Percentiles rank a stretch among this genome's conserved stretches.
These are phyloP conservation scores for Perodicticus potto DNA, from an alignment of 2,797 vertebrate species.

Conservation along the genomic window DNA sequence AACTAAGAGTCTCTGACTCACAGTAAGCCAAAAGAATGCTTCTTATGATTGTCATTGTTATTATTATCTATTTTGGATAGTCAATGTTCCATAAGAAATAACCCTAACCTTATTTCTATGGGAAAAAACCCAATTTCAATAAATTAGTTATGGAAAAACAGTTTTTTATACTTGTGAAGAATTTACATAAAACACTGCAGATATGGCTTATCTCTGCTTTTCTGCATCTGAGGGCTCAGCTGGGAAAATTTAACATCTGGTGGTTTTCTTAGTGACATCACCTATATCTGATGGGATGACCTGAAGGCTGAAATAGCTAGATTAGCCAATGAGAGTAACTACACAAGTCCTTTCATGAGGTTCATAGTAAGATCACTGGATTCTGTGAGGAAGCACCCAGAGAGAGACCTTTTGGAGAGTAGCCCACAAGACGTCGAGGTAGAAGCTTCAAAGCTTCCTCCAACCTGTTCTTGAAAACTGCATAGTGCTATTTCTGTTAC, in stretches of 20 bases:
- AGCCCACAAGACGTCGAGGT: neutral
- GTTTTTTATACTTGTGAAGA: neutral
- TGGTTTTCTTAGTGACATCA: neutral
- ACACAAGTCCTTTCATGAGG: neutral
- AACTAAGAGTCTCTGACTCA: neutral
- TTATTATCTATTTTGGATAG: neutral
- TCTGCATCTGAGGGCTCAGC: neutral
- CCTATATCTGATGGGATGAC: neutral
- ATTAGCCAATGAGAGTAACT: neutral
- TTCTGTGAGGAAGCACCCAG: neutral
- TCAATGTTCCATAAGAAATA: neutral
- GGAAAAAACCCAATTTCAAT: neutral
- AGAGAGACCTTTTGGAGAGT: neutral
- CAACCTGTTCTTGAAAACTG: neutral
- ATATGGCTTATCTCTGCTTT: neutral
- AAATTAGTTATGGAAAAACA: neutral
- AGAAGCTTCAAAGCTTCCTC: neutral
- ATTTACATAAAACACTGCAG: neutral
- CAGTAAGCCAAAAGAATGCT: neutral
- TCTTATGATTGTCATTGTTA: neutral
- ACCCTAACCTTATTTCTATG: neutral
- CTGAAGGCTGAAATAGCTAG: neutral
- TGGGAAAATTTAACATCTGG: neutral
- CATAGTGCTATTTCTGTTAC: neutral
- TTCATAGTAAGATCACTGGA: neutral